A percentile compares a stretch with the other conserved stretches of the same genome.
Evolutionary conservation across 2,797 vertebrate genomes (phyloP).

Genomic region (Alca torda): DNA sequence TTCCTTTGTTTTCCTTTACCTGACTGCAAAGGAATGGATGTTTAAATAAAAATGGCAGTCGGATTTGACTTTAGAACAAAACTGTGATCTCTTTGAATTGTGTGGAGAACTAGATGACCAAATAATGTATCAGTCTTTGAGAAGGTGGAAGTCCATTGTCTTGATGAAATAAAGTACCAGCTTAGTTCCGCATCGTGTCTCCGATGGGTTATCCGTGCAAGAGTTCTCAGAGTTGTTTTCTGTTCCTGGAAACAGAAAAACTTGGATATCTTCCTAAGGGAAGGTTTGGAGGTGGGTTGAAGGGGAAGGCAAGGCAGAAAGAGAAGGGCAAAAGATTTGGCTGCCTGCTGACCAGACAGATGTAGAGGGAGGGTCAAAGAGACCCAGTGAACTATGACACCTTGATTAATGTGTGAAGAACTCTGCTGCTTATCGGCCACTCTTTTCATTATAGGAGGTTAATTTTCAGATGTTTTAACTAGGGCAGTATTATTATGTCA

Average conservation of each 20-base stretch:
- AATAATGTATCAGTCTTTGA: not conserved
- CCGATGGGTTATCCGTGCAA: rapidly evolving
- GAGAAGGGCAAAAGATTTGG: not conserved
- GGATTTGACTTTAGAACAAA: not conserved
- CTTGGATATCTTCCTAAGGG: not conserved
- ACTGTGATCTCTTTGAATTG: not conserved
- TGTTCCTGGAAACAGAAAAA: not conserved
- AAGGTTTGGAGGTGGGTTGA: not conserved
- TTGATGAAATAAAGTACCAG: not conserved
- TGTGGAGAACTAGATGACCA: not conserved
- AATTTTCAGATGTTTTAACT: constrained; percentile 46
- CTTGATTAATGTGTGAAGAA: constrained; percentile 24
- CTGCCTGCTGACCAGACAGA: not conserved
- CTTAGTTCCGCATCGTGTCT: not conserved
- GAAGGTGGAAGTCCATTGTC: not conserved
- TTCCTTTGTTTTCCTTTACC: constrained; percentile 36
- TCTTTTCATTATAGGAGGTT: constrained; percentile 7
- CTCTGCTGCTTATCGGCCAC: not conserved
- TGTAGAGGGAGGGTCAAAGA: not conserved
- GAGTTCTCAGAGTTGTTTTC: not conserved
- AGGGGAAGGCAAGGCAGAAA: not conserved
- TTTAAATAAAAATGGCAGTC: not conserved
- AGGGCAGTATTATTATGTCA: not conserved
- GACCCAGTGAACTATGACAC: not conserved
- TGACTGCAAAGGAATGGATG: not conserved